Percentiles rank a stretch among this genome's conserved stretches.
phyloP scores from a whole-genome alignment of 2,113 vertebrate species.

The Hemibagrus wyckioides region DNA sequence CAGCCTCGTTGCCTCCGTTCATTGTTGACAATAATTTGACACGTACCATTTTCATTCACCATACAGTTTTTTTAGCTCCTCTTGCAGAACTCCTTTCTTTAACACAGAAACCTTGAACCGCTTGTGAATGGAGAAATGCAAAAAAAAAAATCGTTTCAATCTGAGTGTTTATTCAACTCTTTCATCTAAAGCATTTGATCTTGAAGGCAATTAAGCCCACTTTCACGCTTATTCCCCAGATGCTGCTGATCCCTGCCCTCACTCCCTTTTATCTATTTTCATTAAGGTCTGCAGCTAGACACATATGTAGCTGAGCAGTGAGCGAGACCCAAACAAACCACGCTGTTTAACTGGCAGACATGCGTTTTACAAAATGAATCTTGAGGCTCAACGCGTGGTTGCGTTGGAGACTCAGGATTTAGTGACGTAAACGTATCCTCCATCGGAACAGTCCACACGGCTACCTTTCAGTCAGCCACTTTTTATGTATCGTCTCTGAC shows the following conservation, averaged over 20 bases:
- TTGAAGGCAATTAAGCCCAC: conserved; percentile 57
- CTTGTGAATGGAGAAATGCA: not conserved
- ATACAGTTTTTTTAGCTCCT: not conserved
- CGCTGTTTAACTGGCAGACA: not conserved
- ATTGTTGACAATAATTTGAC: not conserved
- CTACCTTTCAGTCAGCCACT: no score
- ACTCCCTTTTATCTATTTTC: conserved; percentile 45
- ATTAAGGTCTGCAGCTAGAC: conserved; percentile 49
- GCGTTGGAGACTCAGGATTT: not conserved
- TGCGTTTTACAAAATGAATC: not conserved
- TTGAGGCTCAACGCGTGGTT: not conserved
- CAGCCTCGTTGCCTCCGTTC: not conserved
- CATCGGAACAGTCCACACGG: not conserved
- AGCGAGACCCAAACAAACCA: conserved; percentile 26
- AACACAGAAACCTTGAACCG: not conserved
- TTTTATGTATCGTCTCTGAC: not conserved
- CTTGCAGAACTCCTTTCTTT: not conserved
- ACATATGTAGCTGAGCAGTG: conserved; percentile 11
- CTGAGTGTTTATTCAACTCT: conserved; percentile 8
- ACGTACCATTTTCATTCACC: not conserved
- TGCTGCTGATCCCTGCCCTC: conserved; percentile 35
- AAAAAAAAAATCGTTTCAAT: not conserved
- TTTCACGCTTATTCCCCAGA: conserved; percentile 50
- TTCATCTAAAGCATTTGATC: conserved; percentile 42
- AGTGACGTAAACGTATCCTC: not conserved